phyloP scores from a whole-genome alignment of 2,888 invertebrate species.

The Amaurobius ferox region DNA sequence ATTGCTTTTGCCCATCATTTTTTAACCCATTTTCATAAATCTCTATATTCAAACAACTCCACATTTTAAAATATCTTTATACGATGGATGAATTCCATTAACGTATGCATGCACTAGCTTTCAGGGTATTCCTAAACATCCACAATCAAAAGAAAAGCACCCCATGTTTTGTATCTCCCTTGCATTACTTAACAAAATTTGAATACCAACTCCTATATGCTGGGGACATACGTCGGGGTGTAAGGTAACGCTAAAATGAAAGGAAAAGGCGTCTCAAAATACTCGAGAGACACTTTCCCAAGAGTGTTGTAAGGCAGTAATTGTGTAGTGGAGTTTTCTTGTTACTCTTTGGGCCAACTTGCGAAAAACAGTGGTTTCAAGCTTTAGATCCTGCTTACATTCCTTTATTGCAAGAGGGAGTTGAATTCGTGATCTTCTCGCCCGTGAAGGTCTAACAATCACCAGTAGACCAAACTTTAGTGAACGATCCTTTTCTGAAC shows the following conservation, averaged over 20 bases:
- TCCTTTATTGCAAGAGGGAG: slow-evolving; percentile 69
- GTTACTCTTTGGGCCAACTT: slow-evolving; percentile 66
- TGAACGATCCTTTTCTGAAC: slow-evolving; percentile 60
- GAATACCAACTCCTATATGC: slow-evolving; percentile 45
- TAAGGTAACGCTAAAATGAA: slow-evolving; percentile 34
- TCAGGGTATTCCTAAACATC: not conserved
- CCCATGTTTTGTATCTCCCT: not conserved
- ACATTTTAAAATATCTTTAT: not conserved
- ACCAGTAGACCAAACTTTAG: slow-evolving; percentile 61
- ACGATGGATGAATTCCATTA: not conserved
- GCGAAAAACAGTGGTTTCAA: slow-evolving; percentile 70
- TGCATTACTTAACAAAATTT: slow-evolving; percentile 33
- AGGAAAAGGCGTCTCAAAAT: slow-evolving; percentile 59
- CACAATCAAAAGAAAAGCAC: not conserved
- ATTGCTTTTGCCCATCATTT: no score
- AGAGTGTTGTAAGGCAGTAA: slow-evolving; percentile 71
- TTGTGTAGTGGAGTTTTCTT: slow-evolving; percentile 73
- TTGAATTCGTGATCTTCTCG: slow-evolving; percentile 51
- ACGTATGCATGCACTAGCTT: not conserved
- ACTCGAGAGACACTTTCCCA: slow-evolving; percentile 55
- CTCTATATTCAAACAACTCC: no score
- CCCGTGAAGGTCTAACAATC: slow-evolving; percentile 64
- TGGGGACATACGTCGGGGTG: slow-evolving; percentile 41
- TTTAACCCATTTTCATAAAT: no score
- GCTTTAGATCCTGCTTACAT: slow-evolving; percentile 70